A percentile compares a stretch with the other conserved stretches of the same genome.
phyloP scores from a whole-genome alignment of 2,888 invertebrate genomes.

The Chaetoderma sp. region DNA sequence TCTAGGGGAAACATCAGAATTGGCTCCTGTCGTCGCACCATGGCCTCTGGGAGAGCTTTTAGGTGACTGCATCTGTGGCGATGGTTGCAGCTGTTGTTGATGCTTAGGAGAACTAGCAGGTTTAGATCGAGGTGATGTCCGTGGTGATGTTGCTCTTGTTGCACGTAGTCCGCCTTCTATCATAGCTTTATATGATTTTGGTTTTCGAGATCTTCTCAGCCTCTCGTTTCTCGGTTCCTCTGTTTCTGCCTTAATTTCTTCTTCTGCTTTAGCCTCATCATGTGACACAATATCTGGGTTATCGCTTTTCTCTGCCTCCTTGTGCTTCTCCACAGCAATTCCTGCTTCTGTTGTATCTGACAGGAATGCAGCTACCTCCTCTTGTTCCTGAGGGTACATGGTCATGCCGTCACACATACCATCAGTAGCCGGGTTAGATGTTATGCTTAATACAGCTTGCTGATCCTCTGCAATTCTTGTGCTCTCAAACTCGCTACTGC shows the following conservation, averaged over 20 bases:
- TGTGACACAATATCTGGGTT: background rate
- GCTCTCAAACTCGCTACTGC: no score
- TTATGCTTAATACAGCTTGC: no score
- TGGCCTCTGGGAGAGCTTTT: background rate
- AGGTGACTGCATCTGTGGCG: background rate
- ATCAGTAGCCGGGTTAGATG: no score
- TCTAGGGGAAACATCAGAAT: background rate
- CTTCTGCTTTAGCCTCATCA: background rate
- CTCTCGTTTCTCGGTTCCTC: background rate
- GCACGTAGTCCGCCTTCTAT: constrained; percentile 6
- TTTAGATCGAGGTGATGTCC: constrained; percentile 41
- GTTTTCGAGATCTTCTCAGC: background rate
- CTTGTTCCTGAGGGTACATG: no score
- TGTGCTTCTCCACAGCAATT: no score
- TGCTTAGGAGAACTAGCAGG: constrained; percentile 32
- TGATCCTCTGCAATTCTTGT: no score
- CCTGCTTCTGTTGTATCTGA: no score
- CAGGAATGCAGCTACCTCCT: no score
- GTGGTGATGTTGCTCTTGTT: constrained; percentile 43
- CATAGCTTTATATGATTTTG: background rate
- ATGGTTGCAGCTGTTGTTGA: background rate
- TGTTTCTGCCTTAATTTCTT: background rate
- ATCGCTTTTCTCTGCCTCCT: background rate
- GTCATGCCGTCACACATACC: no score
- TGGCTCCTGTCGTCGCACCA: background rate